These are phyloP conservation scores for Perithous albicinctus DNA, from an alignment of 2,888 invertebrate genomes.

Conservation along the genomic window DNA sequence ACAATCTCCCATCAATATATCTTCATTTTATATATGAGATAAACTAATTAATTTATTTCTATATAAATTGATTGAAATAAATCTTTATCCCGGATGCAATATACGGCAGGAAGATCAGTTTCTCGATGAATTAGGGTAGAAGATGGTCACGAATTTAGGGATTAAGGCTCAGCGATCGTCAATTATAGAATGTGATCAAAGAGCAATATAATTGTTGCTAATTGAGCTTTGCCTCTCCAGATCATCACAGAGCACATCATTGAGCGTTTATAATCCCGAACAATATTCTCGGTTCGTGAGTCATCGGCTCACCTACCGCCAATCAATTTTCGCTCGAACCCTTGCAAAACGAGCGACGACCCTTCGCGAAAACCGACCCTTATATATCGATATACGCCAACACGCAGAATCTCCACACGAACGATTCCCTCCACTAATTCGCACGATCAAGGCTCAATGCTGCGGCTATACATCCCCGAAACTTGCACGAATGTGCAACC, in stretches of 20 bases:
- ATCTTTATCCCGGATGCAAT: background rate
- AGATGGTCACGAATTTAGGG: background rate
- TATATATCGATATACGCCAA: constrained; percentile 39
- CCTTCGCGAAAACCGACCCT: constrained; percentile 35
- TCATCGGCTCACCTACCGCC: constrained; percentile 48
- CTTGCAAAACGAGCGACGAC: constrained; percentile 33
- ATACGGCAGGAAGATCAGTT: background rate
- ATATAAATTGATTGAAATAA: background rate
- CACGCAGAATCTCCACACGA: constrained; percentile 39
- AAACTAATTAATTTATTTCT: background rate
- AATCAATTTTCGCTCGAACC: constrained; percentile 48
- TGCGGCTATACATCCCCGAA: constrained; percentile 27
- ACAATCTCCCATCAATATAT: too few relatives aligned
- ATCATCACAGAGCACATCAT: background rate
- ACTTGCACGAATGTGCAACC: constrained; percentile 48
- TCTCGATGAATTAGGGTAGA: background rate
- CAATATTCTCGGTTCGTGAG: constrained; percentile 40
- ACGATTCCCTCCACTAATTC: constrained; percentile 42
- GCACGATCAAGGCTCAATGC: constrained; percentile 55
- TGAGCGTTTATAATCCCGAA: constrained; percentile 20
- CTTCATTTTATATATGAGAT: too few relatives aligned
- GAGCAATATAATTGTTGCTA: background rate
- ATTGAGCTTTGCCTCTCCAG: constrained; percentile 4
- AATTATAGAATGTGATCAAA: background rate
- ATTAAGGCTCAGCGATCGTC: background rate